Percentiles rank a stretch among this genome's conserved stretches.
Evolutionary conservation across 2,888 invertebrate genomes (phyloP).

Genomic region (Syrista parreyssii): DNA sequence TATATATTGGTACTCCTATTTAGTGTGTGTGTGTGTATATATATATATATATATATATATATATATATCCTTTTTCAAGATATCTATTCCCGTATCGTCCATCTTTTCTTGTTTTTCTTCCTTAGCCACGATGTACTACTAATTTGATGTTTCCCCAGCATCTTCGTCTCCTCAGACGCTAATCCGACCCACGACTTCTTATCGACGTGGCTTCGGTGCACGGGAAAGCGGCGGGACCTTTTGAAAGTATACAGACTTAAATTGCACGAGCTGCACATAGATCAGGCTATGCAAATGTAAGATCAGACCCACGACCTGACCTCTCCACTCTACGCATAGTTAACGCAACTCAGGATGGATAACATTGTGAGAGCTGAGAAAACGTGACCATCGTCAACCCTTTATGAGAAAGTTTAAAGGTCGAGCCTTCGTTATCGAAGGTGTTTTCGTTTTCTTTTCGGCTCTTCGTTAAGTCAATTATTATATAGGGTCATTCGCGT

Average conservation of each 20-base stretch:
- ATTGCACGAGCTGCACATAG: background rate
- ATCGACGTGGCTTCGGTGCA: background rate
- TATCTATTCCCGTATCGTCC: background rate
- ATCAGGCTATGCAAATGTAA: background rate
- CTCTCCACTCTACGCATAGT: background rate
- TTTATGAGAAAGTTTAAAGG: background rate
- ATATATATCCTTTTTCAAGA: background rate
- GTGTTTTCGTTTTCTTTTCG: background rate
- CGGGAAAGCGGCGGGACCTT: background rate
- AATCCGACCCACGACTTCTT: background rate
- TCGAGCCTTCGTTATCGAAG: background rate
- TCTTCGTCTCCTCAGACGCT: background rate
- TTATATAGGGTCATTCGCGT: background rate
- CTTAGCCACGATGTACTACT: background rate
- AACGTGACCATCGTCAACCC: background rate
- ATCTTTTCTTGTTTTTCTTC: no score
- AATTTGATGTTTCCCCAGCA: background rate
- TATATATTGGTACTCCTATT: background rate
- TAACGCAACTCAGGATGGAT: background rate
- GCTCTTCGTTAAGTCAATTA: background rate
- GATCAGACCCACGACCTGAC: background rate
- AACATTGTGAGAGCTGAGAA: background rate
- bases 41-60: background rate
- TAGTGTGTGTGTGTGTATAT: background rate
- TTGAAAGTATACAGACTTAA: background rate